Percentiles rank a stretch among this genome's conserved stretches.
Conservation (phyloP, 2,113 vertebrate species). For the Etheostoma spectabile region DNA sequence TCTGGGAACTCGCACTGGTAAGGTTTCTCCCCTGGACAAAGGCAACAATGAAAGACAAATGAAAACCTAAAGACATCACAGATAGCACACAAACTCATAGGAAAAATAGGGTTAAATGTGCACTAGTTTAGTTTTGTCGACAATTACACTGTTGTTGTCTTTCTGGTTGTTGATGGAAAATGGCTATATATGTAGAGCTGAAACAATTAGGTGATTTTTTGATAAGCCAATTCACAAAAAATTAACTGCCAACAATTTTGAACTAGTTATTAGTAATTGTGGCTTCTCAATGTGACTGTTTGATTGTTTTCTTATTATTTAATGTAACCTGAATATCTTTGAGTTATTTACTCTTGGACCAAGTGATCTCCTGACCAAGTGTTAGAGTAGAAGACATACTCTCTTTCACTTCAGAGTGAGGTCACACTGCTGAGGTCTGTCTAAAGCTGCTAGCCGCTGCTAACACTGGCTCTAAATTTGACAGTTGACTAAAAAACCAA, state of each 20-base stretch:
- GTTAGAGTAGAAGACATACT: not conserved
- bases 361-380: not conserved
- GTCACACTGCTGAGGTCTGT: not conserved
- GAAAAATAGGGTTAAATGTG: not conserved
- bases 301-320: not conserved
- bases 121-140: not conserved
- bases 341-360: not conserved
- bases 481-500: not conserved
- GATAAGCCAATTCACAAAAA: too few relatives aligned
- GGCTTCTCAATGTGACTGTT: too few relatives aligned
- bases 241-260: not conserved
- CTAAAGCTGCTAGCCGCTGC: not conserved
- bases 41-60: not conserved
- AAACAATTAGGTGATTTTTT: not conserved
- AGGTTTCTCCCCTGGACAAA: conserved; percentile 91
- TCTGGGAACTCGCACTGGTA: conserved; percentile 99
- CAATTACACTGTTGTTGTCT: not conserved
- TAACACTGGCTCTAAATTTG: not conserved
- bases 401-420: not conserved
- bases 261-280: too few relatives aligned
- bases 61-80: not conserved
- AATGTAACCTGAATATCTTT: not conserved
- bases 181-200: not conserved
- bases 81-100: not conserved
- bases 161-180: not conserved